Base-by-base conservation (phyloP, 2,797 vertebrate genomes). In the Paramormyrops hopkinsi region DNA sequence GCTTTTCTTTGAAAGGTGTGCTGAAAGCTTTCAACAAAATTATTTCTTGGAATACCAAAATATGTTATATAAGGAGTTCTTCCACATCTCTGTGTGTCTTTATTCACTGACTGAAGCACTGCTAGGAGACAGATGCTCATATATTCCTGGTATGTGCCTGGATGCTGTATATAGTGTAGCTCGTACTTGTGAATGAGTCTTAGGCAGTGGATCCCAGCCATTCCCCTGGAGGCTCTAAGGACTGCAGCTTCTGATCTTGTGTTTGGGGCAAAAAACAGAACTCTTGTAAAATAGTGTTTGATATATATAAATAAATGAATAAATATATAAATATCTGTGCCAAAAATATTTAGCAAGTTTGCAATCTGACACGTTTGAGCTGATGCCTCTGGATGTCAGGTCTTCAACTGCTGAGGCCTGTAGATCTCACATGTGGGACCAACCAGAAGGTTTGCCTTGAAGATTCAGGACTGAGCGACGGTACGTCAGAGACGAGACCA, bases 151-250 rank as follows among this genome's bases (percentile, higher is more conserved):
- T 95, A 94, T 37, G 94, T 95, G 95, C 95, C 95, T 96, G 94
- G 93, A 94, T 94, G 96, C 91, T 94, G 95, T 96, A 94, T 92
- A 91, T 93, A 95, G 94, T 95, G 94, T 93, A 95, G 94, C 73
- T 65, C 94, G 93, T 92, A 94, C 92, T 91, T 91, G 91, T 93
- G 92, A 92, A 90, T 94, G 93, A 91, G 94, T 92, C 93, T 94
- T 95, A 92, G 91, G 93, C 92, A 95, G 92, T 9, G 65, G 89
- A 89, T 94, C 94, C 94, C 90, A 91, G 93, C 95, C 93, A 92
- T 94, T 96, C 94, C 90, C 92, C 25, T 25, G 17, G 29, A 7
- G 17, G n/a, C 84, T 56, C n/a, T 83, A 48, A 76, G 54, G 56
- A 85, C 44, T 33, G 54, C 44, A 44, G 25, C 56, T 89, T 85